phyloP scores from a whole-genome alignment of 2,113 vertebrate genomes.

The Prunella himalayana region DNA sequence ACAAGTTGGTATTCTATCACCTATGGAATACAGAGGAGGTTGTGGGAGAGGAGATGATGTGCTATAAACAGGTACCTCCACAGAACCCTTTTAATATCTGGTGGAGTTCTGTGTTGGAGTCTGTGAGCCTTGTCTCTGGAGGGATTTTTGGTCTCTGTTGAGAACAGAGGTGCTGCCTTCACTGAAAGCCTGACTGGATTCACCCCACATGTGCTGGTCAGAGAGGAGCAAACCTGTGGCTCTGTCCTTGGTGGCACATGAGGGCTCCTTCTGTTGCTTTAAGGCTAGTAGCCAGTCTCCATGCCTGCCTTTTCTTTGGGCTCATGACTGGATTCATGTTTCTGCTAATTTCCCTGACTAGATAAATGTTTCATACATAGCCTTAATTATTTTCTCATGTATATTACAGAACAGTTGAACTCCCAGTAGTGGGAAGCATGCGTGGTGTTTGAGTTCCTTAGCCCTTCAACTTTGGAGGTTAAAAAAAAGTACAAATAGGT shows the following conservation, averaged over 20 bases:
- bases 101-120: background rate
- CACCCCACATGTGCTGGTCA: accelerated
- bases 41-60: background rate
- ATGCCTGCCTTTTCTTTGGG: background rate
- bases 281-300: background rate
- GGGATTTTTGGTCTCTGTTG: background rate
- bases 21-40: background rate
- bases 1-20: background rate
- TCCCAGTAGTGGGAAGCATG: background rate
- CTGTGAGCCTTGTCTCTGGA: accelerated
- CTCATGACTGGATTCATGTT: background rate
- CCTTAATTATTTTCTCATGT: background rate
- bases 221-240: background rate
- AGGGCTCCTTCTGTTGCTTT: background rate
- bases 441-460: background rate
- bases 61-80: background rate
- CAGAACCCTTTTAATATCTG: background rate
- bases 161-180: background rate
- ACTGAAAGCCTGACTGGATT: background rate
- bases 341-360: background rate
- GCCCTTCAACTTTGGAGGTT: background rate
- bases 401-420: background rate
- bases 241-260: accelerated
- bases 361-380: background rate
- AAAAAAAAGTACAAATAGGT: background rate